Evolutionary conservation across 2,797 vertebrate species (phyloP), one percentile per base, ranked within the genome.

Genomic region (Ceyx erithaca): DNA sequence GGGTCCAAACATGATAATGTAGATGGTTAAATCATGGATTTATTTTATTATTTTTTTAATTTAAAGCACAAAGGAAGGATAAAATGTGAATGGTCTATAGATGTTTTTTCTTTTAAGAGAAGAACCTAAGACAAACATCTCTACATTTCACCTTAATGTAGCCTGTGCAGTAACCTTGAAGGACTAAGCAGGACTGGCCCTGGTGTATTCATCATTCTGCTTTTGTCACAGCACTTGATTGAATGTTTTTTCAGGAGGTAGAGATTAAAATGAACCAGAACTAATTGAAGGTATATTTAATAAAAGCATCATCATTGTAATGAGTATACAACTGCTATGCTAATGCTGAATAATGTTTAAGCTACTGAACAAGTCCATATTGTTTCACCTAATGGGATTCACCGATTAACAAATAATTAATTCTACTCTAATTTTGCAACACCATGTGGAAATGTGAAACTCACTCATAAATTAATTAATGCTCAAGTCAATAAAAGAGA

Each of bases 251-350:
- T 91, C 52, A 67, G 70, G 41, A 96, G 28, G 58, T n/a, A 87
- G 33, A 95, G 51, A 92, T 85, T 66, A 95, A 96, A 97, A 96
- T 78, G 84, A 97, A 96, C 66, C 72, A 95, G 80, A 93, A 95
- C 52, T 94, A 94, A 96, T 87, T 91, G 92, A 94, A 96, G 90
- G 72, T 72, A 92, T 46, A 93, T 81, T 94, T 70, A 70, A 94
- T 89, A 71, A 81, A 94, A 94, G 63, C 75, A 93, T 85, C 81
- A 70, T 93, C 49, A 49, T n/a, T 90, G 64, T 95, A 93, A 95
- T 70, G 63, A 87, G 79, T 78, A 93, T 87, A 87, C 92, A 94
- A 94, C 78, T 75, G 78, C 77, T 87, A 62, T 4, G 0, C 58
- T 96, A 94, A 89, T 48, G 19, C 80, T 87, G 88, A 94, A 89